Evolutionary conservation across 2,888 invertebrate species (phyloP), one percentile per base, ranked within the genome.

Genomic region (Microctonus aethiopoides): DNA sequence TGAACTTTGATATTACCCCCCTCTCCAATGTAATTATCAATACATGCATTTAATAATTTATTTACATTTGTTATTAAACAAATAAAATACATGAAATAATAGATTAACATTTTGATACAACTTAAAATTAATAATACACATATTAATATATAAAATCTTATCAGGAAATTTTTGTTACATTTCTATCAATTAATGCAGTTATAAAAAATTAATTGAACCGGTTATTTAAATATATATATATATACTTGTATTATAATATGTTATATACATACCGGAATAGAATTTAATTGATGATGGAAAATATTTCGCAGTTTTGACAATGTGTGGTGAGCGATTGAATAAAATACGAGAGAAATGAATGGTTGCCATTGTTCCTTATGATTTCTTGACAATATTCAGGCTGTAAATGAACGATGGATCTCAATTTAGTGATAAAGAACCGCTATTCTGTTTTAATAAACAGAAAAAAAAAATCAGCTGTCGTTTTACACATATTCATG

Each of bases 191-290:
- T 11, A 13, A 13, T 39, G 13, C 39, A 39, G n/a, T n/a, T n/a
- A n/a, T n/a, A 4, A 39, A 13, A 16, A 46, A 46, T 46, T 7
- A 46, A 46, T 20, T n/a, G 1, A 20, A 46, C 46, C 46, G 7
- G 46, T 46, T 46, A 10, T 36, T 20, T 3, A 1, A 46, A 1
- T 16, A 9, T 11, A 4, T 36, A 26, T 13, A n/a, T n/a, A n/a
- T n/a, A n/a, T n/a, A n/a, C n/a, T n/a, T n/a, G n/a, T n/a, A n/a
- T n/a, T n/a, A n/a, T n/a, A n/a, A n/a, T n/a, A n/a, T n/a, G n/a
- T 41, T 11, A 34, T 57, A 26, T 74, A 82, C 83, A 83, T 61
- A 82, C 82, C 66, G 2, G 82, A 83, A 67, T 82, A 82, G 64
- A 78, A 82, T 70, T 79, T 82, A 63, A 79, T 72, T 6, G 75